A percentile compares a stretch with the other conserved stretches of the same genome.
Conservation (phyloP, 2,797 vertebrate species). For the Tinamus major region DNA sequence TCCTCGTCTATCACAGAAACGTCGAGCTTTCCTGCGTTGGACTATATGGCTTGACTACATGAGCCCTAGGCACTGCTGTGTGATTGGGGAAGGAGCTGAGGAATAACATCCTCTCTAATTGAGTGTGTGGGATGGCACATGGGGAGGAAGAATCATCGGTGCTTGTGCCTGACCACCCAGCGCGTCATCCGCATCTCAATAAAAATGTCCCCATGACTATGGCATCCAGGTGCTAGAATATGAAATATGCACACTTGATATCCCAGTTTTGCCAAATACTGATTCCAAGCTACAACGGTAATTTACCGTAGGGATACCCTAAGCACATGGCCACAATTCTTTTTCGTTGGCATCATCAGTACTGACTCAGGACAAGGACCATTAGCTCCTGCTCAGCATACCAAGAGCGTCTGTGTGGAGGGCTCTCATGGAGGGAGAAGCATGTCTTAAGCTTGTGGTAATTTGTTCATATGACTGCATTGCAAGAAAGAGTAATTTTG, state of each 20-base stretch:
- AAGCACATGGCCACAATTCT: rapidly evolving
- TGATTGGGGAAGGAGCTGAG: not conserved
- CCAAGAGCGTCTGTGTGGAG: rapidly evolving
- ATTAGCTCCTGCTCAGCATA: not conserved
- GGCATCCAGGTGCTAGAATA: not conserved
- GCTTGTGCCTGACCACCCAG: rapidly evolving
- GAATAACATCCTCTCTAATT: conserved; percentile 44
- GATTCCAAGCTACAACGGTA: not conserved
- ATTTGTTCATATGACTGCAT: not conserved
- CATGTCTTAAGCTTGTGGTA: not conserved
- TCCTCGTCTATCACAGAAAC: not conserved
- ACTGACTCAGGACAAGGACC: not conserved
- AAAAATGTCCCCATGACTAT: not conserved
- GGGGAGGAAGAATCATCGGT: not conserved
- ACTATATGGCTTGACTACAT: not conserved
- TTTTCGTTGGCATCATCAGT: not conserved
- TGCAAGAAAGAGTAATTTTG: not conserved
- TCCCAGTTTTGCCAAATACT: not conserved
- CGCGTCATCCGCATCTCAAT: not conserved
- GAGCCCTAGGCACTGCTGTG: not conserved
- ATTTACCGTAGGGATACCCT: rapidly evolving
- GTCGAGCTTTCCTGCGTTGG: not conserved
- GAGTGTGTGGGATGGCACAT: conserved; percentile 6
- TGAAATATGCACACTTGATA: rapidly evolving
- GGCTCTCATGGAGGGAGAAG: not conserved